Evolutionary conservation across 2,888 invertebrate species (phyloP), one percentile per base, ranked within the genome.

Genomic region (Steinernema scapterisci): DNA sequence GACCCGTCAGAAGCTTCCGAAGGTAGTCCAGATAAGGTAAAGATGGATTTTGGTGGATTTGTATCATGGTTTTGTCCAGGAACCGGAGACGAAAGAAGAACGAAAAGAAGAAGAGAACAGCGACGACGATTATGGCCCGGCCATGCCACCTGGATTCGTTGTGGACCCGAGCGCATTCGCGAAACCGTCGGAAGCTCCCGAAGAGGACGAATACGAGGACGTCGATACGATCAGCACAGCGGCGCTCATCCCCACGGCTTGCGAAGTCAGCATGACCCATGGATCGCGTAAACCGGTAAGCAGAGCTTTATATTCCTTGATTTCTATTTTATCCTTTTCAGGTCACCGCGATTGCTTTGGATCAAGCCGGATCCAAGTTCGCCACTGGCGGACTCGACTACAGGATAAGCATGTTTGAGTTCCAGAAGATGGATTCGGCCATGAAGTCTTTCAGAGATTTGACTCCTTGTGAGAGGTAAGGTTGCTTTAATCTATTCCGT

Each of bases 331-430:
- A 16, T 1, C 70, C 5, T 6, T 21, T 27, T 73, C 73, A 83
- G 87, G 88, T 91, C 0, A 92, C 95, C 1, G 95, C 95, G 0
- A 88, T 99, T 0, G 92, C 94, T 0, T 92, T 95, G 0, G 99
- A 99, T 89, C 94, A 95, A 0, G 94, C 95, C 0, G 99, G 97
- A 0, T 95, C 96, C 0, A 91, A 97, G 0, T 88, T 94, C 48
- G 92, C 94, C 0, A 93, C 94, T 0, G 99, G 99, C 0, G 95
- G 96, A 0, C 92, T 94, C 31, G 97, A 99, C 88, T 99, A 96
- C 71, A 63, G 95, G 82, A 93, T 99, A 0, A 93, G 93, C 73
- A 94, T 99, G 84, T 99, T 95, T 95, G 99, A 99, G 88, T 99
- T 99, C 90, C 94, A 95, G 78, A 97, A 97, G 3, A 97, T 99